Percentiles rank a stretch among this genome's conserved stretches.
These are phyloP conservation scores for Thunnus albacares DNA, from an alignment of 2,797 vertebrate species.

Conservation along the genomic window DNA sequence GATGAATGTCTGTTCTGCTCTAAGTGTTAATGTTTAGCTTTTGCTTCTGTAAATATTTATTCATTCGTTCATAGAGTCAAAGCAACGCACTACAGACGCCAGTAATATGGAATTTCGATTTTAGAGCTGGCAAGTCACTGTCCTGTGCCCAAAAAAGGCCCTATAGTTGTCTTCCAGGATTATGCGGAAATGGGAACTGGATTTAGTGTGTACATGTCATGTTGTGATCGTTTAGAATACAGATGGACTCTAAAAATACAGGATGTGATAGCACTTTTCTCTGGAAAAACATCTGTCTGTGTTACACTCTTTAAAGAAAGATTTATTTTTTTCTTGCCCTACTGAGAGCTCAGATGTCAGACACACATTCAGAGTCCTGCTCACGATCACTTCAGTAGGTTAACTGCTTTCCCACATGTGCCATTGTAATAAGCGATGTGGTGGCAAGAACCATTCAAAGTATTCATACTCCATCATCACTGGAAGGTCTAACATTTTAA, in stretches of 20 bases:
- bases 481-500: neutral
- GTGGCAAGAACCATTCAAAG: neutral
- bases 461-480: neutral
- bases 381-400: conserved; percentile 23
- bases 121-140: conserved; percentile 46
- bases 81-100: conserved; percentile 49
- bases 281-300: neutral
- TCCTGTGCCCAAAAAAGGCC: conserved; percentile 75
- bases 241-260: conserved; percentile 6
- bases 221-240: conserved; percentile 1
- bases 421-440: too few relatives aligned
- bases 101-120: conserved; percentile 58
- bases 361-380: conserved; percentile 16
- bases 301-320: conserved; percentile 15
- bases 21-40: conserved; percentile 82
- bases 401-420: neutral
- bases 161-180: conserved; percentile 34
- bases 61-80: conserved; percentile 66
- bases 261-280: neutral
- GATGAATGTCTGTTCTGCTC: conserved; percentile 75
- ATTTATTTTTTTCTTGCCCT: neutral
- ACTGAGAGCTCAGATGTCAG: conserved; percentile 12
- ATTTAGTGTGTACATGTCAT: conserved; percentile 1
- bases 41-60: conserved; percentile 85
- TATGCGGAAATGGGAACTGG: neutral